These are phyloP conservation scores for Sebastes trivittatus DNA, from an alignment of 2,797 vertebrate genomes.

Conservation along the genomic window DNA sequence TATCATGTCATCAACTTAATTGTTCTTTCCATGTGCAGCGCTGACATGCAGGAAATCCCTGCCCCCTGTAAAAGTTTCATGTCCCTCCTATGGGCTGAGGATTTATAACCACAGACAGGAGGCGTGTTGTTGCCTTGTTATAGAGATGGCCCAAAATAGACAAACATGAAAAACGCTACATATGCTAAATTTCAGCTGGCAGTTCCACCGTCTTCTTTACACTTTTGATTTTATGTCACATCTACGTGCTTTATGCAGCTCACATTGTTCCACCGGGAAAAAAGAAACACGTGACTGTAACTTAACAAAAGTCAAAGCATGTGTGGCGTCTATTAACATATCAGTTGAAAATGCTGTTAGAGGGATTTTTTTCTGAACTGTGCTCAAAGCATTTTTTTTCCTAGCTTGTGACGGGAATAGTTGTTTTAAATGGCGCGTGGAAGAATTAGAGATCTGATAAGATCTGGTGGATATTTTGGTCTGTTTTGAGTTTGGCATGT, in stretches of 20 bases:
- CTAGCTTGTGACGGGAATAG: constrained; percentile 16
- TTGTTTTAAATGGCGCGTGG: constrained; percentile 13
- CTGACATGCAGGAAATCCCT: constrained; percentile 58
- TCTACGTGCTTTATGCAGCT: background rate
- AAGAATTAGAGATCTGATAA: constrained; percentile 29
- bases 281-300: background rate
- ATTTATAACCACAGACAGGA: constrained; percentile 26
- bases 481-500: constrained; percentile 21
- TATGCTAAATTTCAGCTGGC: background rate
- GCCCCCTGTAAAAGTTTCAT: constrained; percentile 69
- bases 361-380: background rate
- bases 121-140: constrained; percentile 23
- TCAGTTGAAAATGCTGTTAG: background rate
- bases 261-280: background rate
- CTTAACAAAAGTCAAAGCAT: constrained; percentile 2
- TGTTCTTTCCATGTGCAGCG: constrained; percentile 41
- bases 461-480: constrained; percentile 35
- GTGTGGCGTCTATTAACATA: background rate
- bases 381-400: background rate
- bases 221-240: background rate
- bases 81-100: constrained; percentile 48
- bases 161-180: background rate
- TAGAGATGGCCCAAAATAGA: constrained; percentile 37
- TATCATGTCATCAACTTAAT: constrained; percentile 60
- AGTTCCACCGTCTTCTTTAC: background rate